Percentiles rank a stretch among this genome's conserved stretches.
These are phyloP conservation scores for Clusia tigrina DNA, from an alignment of 2,888 invertebrate species.

Conservation along the genomic window DNA sequence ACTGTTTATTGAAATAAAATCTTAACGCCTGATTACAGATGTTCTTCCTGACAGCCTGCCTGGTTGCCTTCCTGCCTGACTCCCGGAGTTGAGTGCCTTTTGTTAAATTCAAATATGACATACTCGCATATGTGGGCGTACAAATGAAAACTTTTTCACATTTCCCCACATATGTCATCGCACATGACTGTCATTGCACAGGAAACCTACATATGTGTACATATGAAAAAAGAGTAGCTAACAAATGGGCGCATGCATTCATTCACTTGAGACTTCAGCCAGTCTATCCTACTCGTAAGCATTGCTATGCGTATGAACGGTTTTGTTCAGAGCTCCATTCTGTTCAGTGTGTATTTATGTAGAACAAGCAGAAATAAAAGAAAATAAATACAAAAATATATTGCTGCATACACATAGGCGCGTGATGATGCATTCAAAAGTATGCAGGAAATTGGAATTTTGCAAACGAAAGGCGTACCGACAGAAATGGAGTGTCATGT, in stretches of 20 bases:
- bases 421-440: neutral
- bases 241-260: neutral
- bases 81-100: no score
- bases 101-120: neutral
- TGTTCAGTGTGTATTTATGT: neutral
- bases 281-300: no score
- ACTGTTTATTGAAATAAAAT: no score
- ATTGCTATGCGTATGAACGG: no score
- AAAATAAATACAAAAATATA: neutral
- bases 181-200: slow-evolving; percentile 1
- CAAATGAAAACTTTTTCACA: neutral
- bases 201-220: neutral
- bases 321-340: neutral
- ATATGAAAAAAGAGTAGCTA: neutral
- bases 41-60: neutral
- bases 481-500: neutral
- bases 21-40: neutral
- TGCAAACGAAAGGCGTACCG: slow-evolving; percentile 6
- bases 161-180: slow-evolving; percentile 7
- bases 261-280: no score
- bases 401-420: slow-evolving; percentile 2
- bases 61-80: neutral
- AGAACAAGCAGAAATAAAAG: neutral
- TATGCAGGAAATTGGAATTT: slow-evolving; percentile 21
- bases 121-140: neutral